Base-by-base conservation (phyloP, 2,113 vertebrate genomes). In the Amblyopsis rosae region DNA sequence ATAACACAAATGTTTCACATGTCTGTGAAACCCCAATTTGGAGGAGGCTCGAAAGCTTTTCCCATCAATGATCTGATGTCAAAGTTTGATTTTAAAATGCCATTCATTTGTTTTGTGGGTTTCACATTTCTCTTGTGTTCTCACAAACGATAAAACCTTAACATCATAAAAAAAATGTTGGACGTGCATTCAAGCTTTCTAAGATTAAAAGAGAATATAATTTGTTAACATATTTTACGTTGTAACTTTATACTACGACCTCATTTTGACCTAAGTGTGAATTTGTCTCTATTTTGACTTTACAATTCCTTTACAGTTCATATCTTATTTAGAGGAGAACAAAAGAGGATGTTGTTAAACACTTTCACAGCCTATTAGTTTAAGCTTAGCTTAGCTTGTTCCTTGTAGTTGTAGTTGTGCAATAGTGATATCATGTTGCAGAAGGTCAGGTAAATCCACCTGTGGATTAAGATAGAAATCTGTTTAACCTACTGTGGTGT, bases 331-430 rank as follows among this genome's bases (percentile, higher is more conserved):
- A 47, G 53, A 75, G 66, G 26, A 46, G 57, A 17, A 73, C 66
- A 47, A 62, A 74, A 76, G 70, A 59, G 71, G 55, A 64, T 47
- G 62, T 73, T 76, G 72, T 77, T 70, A 54, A 67, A 74, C 73
- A 69, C 53, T 83, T 84, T 84, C 83, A 84, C 87, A 82, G 64
- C 66, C 69, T 80, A 73, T 83, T 83, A 74, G 17, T 26, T 68
- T 67, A 67, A 79, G 67, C 61, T 26, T 26, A 26, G 26, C 2
- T 26, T 26, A 26, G 26, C 26, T 49, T 26, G 48, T 71, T 77
- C 65, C 57, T 73, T 72, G 78, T 60, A 58, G 62, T 71, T 68
- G 60, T 66, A 16, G 57, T 32, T 35, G 51, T 63, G 72, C 79
- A 64, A 69, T 63, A 76, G 59, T 65, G 72, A 2, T 53, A 87